Evolutionary conservation across 2,113 vertebrate genomes (phyloP).

Genomic region (Tychaedon coryphoeus): DNA sequence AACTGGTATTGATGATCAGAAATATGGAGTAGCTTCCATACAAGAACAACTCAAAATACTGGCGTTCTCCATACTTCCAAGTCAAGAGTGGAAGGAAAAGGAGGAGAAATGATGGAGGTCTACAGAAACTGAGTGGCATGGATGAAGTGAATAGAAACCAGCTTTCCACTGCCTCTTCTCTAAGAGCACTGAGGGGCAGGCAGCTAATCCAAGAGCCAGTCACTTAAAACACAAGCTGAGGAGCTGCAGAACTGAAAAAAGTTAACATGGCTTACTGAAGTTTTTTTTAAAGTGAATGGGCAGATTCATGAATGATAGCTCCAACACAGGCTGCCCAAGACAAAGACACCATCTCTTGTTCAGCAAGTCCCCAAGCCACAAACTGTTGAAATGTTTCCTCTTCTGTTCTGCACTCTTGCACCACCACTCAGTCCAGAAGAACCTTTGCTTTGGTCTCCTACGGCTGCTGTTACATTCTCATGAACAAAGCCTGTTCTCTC

Average conservation of each 20-base stretch:
- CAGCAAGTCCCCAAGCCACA: not conserved
- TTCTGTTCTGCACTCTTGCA: not conserved
- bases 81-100: not conserved
- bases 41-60: not conserved
- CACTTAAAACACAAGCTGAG: not conserved
- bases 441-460: not conserved
- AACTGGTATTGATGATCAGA: not conserved
- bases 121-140: not conserved
- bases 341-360: not conserved
- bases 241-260: not conserved
- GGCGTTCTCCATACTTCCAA: not conserved
- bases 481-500: not conserved
- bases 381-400: not conserved
- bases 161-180: not conserved
- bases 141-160: not conserved
- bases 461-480: not conserved
- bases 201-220: not conserved
- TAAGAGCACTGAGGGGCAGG: not conserved
- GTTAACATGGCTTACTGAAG: rapidly evolving
- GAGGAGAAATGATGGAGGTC: not conserved
- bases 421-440: not conserved
- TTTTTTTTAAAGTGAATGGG: not conserved
- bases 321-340: not conserved
- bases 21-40: not conserved
- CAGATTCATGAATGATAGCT: not conserved